Evolutionary conservation across 2,888 invertebrate genomes (phyloP).

Genomic region (Rutpela maculata): DNA sequence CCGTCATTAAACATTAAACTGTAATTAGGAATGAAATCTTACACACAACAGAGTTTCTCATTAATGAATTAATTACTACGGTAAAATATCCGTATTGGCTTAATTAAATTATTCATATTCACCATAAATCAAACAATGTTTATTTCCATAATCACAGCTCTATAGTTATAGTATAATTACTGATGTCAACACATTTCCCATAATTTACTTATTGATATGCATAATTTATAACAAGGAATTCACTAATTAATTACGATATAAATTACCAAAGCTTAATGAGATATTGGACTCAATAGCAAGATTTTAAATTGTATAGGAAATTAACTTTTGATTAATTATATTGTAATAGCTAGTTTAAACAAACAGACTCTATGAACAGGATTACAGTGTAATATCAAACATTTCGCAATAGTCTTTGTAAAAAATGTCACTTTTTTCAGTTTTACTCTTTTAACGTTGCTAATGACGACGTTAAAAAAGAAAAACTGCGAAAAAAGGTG

Average conservation of each 20-base stretch:
- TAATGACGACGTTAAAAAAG: no score
- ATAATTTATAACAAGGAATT: background rate
- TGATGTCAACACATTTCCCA: background rate
- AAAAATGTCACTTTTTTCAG: no score
- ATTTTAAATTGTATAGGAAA: background rate
- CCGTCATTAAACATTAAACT: no score
- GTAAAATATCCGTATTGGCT: background rate
- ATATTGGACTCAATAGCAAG: background rate
- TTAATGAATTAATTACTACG: no score
- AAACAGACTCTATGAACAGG: background rate
- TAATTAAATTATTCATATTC: background rate
- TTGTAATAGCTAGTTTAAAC: background rate
- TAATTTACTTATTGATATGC: background rate
- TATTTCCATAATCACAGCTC: background rate
- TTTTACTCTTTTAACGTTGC: no score
- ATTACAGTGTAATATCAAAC: no score
- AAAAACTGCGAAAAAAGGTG: no score
- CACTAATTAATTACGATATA: background rate
- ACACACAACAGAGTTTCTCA: no score
- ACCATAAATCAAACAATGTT: background rate
- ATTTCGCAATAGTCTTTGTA: no score
- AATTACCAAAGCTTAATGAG: background rate
- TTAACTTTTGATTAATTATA: background rate
- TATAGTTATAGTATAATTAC: background rate
- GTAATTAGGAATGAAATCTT: no score